These are phyloP conservation scores for Keiferia lycopersicella DNA, from an alignment of 2,888 invertebrate species.

Conservation along the genomic window DNA sequence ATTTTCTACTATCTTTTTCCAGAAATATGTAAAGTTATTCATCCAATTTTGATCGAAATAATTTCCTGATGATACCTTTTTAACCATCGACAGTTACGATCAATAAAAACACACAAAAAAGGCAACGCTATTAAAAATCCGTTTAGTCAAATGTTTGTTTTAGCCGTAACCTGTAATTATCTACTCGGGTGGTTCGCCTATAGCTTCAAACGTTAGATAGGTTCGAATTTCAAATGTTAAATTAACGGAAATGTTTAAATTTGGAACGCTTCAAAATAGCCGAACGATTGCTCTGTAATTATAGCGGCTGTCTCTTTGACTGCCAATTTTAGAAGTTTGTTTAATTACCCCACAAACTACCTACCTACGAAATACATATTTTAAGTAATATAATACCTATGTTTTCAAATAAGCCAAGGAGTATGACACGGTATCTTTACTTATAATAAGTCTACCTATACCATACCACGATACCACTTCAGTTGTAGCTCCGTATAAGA, in stretches of 20 bases:
- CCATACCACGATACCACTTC: too few relatives aligned
- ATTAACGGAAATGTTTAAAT: constrained; percentile 48
- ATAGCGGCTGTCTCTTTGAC: constrained; percentile 28
- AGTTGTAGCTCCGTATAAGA: too few relatives aligned
- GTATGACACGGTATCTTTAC: too few relatives aligned
- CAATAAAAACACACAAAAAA: constrained; percentile 29
- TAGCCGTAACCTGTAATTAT: constrained; percentile 56
- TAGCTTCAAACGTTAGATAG: constrained; percentile 39
- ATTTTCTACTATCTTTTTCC: too few relatives aligned
- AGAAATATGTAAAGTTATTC: too few relatives aligned
- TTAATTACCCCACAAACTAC: background rate
- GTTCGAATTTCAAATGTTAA: constrained; percentile 41
- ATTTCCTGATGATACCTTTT: background rate
- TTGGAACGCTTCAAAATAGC: constrained; percentile 39
- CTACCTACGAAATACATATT: too few relatives aligned
- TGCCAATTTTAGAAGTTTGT: background rate
- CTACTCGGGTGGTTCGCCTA: constrained; percentile 51
- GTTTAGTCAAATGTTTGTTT: constrained; percentile 53
- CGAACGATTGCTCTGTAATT: constrained; percentile 42
- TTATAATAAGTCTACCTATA: too few relatives aligned
- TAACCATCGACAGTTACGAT: constrained; percentile 24
- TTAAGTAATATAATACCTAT: too few relatives aligned
- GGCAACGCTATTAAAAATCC: constrained; percentile 38
- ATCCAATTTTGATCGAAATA: constrained; percentile 5
- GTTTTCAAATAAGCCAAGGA: too few relatives aligned